phyloP scores from a whole-genome alignment of 2,797 vertebrate species.

The Hyperoplus lanceolatus region DNA sequence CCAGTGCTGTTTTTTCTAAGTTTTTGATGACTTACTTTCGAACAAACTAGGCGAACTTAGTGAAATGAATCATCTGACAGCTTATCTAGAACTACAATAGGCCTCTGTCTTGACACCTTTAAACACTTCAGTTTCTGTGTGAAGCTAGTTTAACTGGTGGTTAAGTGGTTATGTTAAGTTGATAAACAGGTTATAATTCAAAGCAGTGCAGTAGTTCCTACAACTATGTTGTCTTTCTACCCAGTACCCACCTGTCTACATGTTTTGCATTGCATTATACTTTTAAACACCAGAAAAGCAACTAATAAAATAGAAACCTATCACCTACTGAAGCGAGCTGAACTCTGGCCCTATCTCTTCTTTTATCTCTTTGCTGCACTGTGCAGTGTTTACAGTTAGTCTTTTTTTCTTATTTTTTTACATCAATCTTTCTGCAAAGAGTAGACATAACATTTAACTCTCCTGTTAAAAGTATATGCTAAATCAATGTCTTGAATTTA shows the following conservation, averaged over 20 bases:
- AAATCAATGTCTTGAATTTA: neutral
- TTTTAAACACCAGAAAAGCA: neutral
- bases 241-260: neutral
- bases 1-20: neutral
- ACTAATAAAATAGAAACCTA: neutral
- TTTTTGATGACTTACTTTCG: neutral
- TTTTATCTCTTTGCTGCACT: neutral
- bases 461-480: neutral
- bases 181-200: too few relatives aligned
- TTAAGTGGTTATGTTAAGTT: neutral
- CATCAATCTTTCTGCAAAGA: neutral
- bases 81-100: neutral
- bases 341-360: neutral
- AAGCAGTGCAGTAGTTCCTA: neutral
- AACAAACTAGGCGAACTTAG: neutral
- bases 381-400: neutral
- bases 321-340: neutral
- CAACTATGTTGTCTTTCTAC: neutral
- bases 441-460: neutral
- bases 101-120: neutral
- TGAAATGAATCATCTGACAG: neutral
- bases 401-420: neutral
- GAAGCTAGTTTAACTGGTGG: too few relatives aligned
- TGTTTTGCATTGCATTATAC: neutral
- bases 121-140: neutral